Percentiles rank a stretch among this genome's conserved stretches.
These are phyloP conservation scores for Enteromius unitaeniatus DNA, from an alignment of 2,797 vertebrate species.

Conservation along the genomic window DNA sequence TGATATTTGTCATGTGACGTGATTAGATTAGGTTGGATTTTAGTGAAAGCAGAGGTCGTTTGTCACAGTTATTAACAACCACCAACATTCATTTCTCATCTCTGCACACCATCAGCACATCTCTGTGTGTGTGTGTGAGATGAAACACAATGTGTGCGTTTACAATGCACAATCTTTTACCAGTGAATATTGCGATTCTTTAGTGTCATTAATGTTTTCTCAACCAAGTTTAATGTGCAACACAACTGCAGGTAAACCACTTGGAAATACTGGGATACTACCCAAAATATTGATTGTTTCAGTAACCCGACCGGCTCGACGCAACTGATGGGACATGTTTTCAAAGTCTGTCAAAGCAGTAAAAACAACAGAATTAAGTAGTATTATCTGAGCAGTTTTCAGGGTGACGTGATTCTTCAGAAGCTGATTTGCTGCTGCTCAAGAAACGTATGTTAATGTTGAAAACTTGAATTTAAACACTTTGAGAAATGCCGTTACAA, in stretches of 20 bases:
- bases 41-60: conserved; percentile 60
- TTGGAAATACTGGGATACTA: background rate
- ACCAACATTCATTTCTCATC: conserved; percentile 48
- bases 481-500: background rate
- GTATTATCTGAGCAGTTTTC: background rate
- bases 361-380: background rate
- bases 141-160: background rate
- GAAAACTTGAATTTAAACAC: background rate
- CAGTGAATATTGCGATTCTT: background rate
- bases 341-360: background rate
- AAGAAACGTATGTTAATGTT: background rate
- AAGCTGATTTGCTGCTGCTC: background rate
- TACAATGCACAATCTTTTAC: background rate
- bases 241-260: background rate
- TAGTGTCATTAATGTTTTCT: background rate
- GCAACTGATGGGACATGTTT: background rate
- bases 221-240: background rate
- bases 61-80: conserved; percentile 65
- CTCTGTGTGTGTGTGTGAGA: conserved; percentile 22
- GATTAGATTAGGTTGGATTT: conserved; percentile 62
- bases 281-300: background rate
- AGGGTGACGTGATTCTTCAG: background rate
- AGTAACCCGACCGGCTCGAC: background rate
- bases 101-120: conserved; percentile 39
- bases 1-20: conserved; percentile 61